Evolutionary conservation across 2,888 invertebrate species (phyloP), one percentile per base, ranked within the genome.

Genomic region (Pristionchus mayeri): DNA sequence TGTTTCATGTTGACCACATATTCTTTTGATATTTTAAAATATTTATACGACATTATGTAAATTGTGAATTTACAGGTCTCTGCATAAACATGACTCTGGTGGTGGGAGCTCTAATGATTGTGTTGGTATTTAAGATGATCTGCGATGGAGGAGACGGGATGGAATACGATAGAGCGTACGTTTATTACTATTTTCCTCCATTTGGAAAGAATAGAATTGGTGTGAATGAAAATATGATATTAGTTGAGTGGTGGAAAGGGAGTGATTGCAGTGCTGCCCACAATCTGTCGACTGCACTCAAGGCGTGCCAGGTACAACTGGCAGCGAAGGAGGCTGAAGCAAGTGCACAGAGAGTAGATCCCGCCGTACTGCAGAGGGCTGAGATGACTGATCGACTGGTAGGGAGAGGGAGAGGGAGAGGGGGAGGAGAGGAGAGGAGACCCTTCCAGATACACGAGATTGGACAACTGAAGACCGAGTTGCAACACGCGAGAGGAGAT

Each of bases 31-130:
- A n/a, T n/a, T n/a, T n/a, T n/a, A n/a, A n/a, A n/a, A n/a, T n/a
- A n/a, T n/a, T n/a, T n/a, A n/a, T n/a, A n/a, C n/a, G n/a, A n/a
- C n/a, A n/a, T n/a, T n/a, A n/a, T n/a, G n/a, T n/a, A n/a, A n/a
- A n/a, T n/a, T n/a, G n/a, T n/a, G n/a, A n/a, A n/a, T n/a, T n/a
- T 57, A 37, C 80, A 84, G 84, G 87, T 16, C 84, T 90, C 16
- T 83, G 87, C 16, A 40, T 90, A 48, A 89, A 88, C 52, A 0
- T 89, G 30, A 85, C 87, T 0, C 89, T 89, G 24, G 78, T 89
- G 48, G 0, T 87, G 0, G 86, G 81, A 27, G 85, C 88, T 3
- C 48, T 90, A 2, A 16, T 88, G 0, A 52, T 88, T 76, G 86
- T 87, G 57, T 9, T 87, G 30, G 67, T 89, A 34, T 78, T 84